Base-by-base conservation (phyloP, 2,888 invertebrate genomes). In the Teleogryllus oceanicus region DNA sequence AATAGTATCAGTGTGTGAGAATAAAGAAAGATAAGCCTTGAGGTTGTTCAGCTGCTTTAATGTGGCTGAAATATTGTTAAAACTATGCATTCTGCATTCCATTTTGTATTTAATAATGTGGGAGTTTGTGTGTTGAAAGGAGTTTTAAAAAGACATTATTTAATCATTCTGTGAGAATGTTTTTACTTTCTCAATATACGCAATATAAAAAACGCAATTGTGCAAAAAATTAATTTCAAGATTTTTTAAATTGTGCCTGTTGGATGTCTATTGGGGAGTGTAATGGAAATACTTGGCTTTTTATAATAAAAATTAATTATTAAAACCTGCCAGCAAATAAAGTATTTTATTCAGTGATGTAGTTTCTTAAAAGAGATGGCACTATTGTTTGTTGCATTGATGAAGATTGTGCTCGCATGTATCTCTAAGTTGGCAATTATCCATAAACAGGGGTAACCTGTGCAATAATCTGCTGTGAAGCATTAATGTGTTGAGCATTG, bases 161-260 rank as follows among this genome's bases (percentile, higher is more conserved):
- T 37, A 62, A 62, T 62, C n/a, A n/a, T 62, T 62, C 62, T 62
- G 16, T 62, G 37, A 62, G 62, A 62, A n/a, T 62, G n/a, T 62
- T 62, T 62, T 62, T 62, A 62, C 62, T 62, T 62, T 62, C 62
- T 62, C 62, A 62, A n/a, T 62, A n/a, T 62, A 62, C 5, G 62
- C 62, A 62, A n/a, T 62, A 62, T 18, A 62, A 18, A 18, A 62
- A 62, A 62, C n/a, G 62, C n/a, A n/a, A 62, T 62, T 13, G n/a
- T 13, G 62, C 13, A 62, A 62, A 62, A 62, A 62, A 62, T 18
- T 62, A 18, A n/a, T 62, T 13, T 62, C 62, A 62, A 62, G 62
- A 62, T 62, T 18, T 62, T 62, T 62, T 62, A 62, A 62, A 62
- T 62, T 62, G 62, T 62, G 62, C 62, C 62, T 62, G 62, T 62